These are phyloP conservation scores for Nycticryphes semicollaris DNA, from an alignment of 2,113 vertebrate species.

Conservation along the genomic window DNA sequence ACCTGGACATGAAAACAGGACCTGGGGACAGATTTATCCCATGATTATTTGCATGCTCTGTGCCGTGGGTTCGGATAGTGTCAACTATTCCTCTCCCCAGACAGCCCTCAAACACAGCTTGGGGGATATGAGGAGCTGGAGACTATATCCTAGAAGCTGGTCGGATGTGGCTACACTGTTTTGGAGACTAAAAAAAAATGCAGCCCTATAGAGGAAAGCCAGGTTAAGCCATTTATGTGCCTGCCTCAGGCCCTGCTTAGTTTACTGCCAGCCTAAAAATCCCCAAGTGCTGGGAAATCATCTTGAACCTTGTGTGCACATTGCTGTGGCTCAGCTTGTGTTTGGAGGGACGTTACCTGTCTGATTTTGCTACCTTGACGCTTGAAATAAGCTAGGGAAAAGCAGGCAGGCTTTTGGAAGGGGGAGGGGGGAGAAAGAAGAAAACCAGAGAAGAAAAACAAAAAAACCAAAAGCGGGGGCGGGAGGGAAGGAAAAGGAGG, in stretches of 20 bases:
- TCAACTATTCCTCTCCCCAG: neutral
- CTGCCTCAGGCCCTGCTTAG: neutral
- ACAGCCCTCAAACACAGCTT: neutral
- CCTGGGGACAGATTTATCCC: neutral
- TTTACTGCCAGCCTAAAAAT: constrained; percentile 3
- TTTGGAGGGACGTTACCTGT: neutral
- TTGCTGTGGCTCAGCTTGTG: neutral
- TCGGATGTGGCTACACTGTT: neutral
- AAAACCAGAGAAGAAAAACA: neutral
- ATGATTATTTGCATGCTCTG: neutral
- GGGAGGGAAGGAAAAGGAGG: neutral
- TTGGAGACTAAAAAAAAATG: neutral
- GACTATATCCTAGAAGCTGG: neutral
- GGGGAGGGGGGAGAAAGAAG: no score
- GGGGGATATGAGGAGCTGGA: neutral
- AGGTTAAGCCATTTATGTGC: neutral
- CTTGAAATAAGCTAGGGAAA: neutral
- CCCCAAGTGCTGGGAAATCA: neutral
- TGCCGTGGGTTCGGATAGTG: neutral
- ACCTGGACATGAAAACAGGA: neutral
- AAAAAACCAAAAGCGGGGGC: neutral
- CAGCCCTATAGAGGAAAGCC: neutral
- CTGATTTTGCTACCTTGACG: neutral
- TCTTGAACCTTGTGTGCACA: neutral
- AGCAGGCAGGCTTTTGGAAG: neutral